phyloP scores from a whole-genome alignment of 2,888 invertebrate genomes.

The Hetaerina titia region DNA sequence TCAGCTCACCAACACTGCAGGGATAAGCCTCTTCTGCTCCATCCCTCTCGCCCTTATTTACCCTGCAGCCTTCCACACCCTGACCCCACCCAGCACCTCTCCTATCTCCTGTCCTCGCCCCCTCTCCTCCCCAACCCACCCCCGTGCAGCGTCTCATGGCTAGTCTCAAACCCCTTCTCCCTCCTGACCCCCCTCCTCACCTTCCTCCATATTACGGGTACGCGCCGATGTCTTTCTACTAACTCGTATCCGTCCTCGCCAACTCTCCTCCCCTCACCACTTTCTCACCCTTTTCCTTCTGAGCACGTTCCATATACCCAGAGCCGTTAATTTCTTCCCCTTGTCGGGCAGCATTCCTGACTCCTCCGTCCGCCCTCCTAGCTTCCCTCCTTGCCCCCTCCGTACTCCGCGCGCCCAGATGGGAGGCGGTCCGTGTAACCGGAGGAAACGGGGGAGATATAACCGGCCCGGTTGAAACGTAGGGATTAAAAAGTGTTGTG shows the following conservation, averaged over 20 bases:
- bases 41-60: conserved; percentile 1
- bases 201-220: background rate
- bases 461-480: conserved; percentile 29
- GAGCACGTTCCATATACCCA: conserved; percentile 62
- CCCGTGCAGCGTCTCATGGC: background rate
- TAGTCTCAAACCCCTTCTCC: background rate
- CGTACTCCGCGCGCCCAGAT: background rate
- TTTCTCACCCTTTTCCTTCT: conserved; percentile 36
- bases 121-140: background rate
- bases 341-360: conserved; percentile 41
- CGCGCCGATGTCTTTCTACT: background rate
- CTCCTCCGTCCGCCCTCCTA: background rate
- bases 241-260: background rate
- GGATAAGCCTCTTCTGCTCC: background rate
- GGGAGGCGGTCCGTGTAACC: background rate
- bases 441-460: background rate
- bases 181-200: background rate
- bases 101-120: background rate
- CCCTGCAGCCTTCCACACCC: conserved; percentile 11
- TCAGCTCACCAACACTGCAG: conserved; percentile 30
- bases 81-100: background rate
- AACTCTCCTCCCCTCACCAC: too few relatives aligned
- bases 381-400: background rate
- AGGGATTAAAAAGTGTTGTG: conserved; percentile 43
- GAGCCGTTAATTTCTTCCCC: conserved; percentile 64